Evolutionary conservation across 2,888 invertebrate species (phyloP), one percentile per base, ranked within the genome.

Genomic region (Drosophila borborema): DNA sequence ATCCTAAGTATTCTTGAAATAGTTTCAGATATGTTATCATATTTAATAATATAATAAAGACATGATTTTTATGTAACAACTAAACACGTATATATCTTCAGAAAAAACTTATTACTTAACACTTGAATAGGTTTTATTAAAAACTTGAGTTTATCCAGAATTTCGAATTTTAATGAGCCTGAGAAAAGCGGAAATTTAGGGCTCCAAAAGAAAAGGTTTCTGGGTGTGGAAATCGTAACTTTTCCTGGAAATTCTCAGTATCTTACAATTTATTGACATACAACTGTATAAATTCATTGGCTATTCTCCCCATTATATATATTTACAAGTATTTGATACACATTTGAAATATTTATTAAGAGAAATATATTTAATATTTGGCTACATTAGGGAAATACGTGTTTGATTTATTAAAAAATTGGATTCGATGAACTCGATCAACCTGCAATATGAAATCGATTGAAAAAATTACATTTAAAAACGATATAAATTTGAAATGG

Each of bases 391-490:
- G 12, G 20, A 16, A 36, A 36, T n/a, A 70, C 40, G 70, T 48
- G 59, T 48, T 40, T 34, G 36, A 46, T 23, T 40, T 65, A 43
- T 43, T 16, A 23, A 61, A 28, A 43, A 18, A 16, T 55, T 41
- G 20, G 1, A 31, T 18, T 23, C 34, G 34, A 61, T 40, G 55
- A 61, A 40, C 69, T 56, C 55, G 40, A 36, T 62, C 23, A 62
- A n/a, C 16, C 34, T 45, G 46, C n/a, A 20, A 41, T 18, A 45
- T 55, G 20, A 18, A 60, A 36, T 51, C 38, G 34, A 56, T 46
- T 18, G 38, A n/a, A 49, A 55, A 55, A 59, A 54, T 55, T 12
- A 20, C 41, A 72, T 62, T 38, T 40, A 34, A 46, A 20, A 31
- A 40, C 20, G 16, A 61, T 60, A 43, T 36, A 41, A 40, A 54